Base-by-base conservation (phyloP, 2,113 vertebrate genomes). In the Sander vitreus region DNA sequence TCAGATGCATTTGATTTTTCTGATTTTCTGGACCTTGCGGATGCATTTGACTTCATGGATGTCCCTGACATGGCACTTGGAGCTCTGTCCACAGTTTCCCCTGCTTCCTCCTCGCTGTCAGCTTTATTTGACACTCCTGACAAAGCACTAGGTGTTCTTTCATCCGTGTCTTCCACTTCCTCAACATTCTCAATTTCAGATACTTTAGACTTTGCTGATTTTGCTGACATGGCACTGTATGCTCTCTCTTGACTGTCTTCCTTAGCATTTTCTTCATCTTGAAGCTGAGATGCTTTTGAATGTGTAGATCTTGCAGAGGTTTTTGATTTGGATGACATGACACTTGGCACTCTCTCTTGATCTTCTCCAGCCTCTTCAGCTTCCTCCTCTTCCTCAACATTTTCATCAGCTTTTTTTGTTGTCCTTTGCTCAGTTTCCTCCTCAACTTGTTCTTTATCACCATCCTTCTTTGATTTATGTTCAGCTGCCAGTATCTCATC, bases 121-220 rank as follows among this genome's bases (percentile, higher is more conserved):
- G 36, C 51, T 75, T 59, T 71, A 63, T 66, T 69, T 68, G 65
- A 58, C 55, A 70, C 21, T 48, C 8, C 48, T 59, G 78, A 78
- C 27, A 54, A 58, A 58, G 69, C 84, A 59, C 91, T 89, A 0
- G 16, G n/a, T 73, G 85, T 1, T 0, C 64, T 73, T 86, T 59
- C 23, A 43, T 77, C 67, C 47, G 43, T 36, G 21, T 36, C 88
- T 81, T 78, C 39, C 15, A 19, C 69, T 85, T 80, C 68, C 23
- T 72, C 51, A 21, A 4, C 19, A 9, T 64, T 62, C 51, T 66
- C 59, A 48, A 21, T 81, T 21, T 93, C 92, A 33, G 78, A 78
- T 23, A 92, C 85, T 53, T 88, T 58, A 78, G 82, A 62, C 6
- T 85, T 36, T 85, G 88, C 21, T 47, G 73, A 59, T 93, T 90